These are phyloP conservation scores for Orientallactaga bullata DNA, from an alignment of 2,113 vertebrate species.

Conservation along the genomic window DNA sequence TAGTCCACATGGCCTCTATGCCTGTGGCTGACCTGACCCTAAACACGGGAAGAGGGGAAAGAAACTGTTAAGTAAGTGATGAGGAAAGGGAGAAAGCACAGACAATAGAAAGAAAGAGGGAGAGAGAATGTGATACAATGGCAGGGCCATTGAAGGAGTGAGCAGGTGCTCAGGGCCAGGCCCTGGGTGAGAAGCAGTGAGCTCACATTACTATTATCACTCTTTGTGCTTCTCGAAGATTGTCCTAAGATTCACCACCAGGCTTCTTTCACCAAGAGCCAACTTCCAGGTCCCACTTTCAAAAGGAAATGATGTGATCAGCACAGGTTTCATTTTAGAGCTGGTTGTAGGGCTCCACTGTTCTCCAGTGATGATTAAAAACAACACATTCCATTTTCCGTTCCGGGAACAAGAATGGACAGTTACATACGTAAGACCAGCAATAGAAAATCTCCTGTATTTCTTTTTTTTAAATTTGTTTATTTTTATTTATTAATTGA, in stretches of 20 bases:
- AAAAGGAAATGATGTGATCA: background rate
- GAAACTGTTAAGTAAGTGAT: background rate
- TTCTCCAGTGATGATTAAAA: no score
- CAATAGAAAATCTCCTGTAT: background rate
- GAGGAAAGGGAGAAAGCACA: background rate
- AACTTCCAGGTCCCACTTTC: fast-evolving
- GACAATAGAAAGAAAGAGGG: background rate
- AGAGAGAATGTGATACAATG: background rate
- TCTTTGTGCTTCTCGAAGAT: background rate
- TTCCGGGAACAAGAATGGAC: background rate
- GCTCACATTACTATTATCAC: fast-evolving
- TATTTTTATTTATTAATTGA: no score
- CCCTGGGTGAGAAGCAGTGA: background rate
- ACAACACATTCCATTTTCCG: fast-evolving
- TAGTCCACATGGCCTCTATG: no score
- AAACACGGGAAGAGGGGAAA: background rate
- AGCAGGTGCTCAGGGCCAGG: background rate
- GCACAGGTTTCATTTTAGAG: background rate
- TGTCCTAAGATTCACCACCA: background rate
- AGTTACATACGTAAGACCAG: background rate
- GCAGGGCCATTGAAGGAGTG: background rate
- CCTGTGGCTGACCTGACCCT: background rate
- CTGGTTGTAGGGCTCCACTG: no score
- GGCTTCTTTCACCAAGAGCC: background rate
- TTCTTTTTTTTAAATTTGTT: no score